A percentile compares a stretch with the other conserved stretches of the same genome.
These are phyloP conservation scores for Aricia artaxerxes DNA, from an alignment of 2,888 invertebrate species.

Conservation along the genomic window DNA sequence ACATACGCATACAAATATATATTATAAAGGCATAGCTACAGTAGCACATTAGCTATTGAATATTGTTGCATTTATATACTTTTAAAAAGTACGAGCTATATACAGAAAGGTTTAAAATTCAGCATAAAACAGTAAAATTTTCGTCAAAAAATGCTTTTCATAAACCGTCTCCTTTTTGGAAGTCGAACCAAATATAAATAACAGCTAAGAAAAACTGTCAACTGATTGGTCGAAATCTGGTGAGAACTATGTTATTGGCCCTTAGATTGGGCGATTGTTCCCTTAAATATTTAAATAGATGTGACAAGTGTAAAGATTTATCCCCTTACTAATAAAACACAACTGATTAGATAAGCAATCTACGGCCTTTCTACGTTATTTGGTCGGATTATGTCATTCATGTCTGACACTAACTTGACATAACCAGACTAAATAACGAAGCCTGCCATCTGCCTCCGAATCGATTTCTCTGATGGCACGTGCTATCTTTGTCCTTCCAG, in stretches of 20 bases:
- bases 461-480: background rate
- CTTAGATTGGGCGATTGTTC: slow-evolving; percentile 1
- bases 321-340: background rate
- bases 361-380: background rate
- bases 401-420: background rate
- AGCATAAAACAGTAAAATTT: slow-evolving; percentile 10
- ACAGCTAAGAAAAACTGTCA: background rate
- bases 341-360: background rate
- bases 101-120: slow-evolving; percentile 18
- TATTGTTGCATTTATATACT: slow-evolving; percentile 25
- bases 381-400: background rate
- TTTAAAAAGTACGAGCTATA: slow-evolving; percentile 3
- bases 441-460: background rate
- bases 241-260: background rate
- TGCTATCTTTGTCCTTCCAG: background rate
- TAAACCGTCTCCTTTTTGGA: background rate
- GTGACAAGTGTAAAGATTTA: slow-evolving; percentile 9
- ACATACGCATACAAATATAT: slow-evolving; percentile 5
- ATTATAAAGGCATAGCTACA: slow-evolving; percentile 8
- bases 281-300: background rate
- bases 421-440: background rate
- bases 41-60: background rate
- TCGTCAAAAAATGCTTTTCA: slow-evolving; percentile 6
- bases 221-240: background rate
- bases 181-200: slow-evolving; percentile 8